Evolutionary conservation across 2,888 invertebrate genomes (phyloP), one percentile per base, ranked within the genome.

Genomic region (Allygus modestus): DNA sequence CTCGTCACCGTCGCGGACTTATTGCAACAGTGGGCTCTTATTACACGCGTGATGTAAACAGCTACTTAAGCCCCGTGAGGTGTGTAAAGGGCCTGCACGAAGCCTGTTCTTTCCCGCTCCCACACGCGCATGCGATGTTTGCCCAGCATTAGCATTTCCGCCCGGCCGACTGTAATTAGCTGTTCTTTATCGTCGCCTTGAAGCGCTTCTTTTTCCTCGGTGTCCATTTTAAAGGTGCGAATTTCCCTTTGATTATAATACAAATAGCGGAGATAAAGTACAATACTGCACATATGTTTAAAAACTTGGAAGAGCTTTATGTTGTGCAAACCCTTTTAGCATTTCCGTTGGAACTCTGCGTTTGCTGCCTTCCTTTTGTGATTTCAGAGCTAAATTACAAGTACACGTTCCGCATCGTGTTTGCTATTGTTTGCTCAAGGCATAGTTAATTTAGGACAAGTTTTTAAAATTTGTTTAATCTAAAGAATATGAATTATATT

Each of bases 161-260:
- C n/a, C 17, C n/a, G 33, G 11, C 69, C 12, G 31, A 31, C n/a
- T n/a, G 31, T 41, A 71, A 41, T 71, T 41, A 71, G 37, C 41
- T 12, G 69, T 28, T 71, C 71, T 71, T 71, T 71, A 71, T 41
- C 33, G 69, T 69, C 71, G 41, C 71, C 71, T 71, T 71, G 20
- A 28, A 71, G 71, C 33, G 69, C 71, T 71, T 41, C 71, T 71
- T 71, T 71, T 23, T 71, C n/a, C 15, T 31, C 69, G 20, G 71
- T n/a, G 37, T 23, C 71, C 71, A 12, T 71, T 71, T 41, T 41
- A 71, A 41, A 71, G 71, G 71, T 71, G 71, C 71, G 20, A 71
- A 71, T n/a, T 20, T 23, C 71, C n/a, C 37, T 71, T 71, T 71
- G 41, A 71, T 71, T 71, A 41, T 71, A 71, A 71, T 41, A 5